These are phyloP conservation scores for Rhagonycha fulva DNA, from an alignment of 2,888 invertebrate species.

Conservation along the genomic window DNA sequence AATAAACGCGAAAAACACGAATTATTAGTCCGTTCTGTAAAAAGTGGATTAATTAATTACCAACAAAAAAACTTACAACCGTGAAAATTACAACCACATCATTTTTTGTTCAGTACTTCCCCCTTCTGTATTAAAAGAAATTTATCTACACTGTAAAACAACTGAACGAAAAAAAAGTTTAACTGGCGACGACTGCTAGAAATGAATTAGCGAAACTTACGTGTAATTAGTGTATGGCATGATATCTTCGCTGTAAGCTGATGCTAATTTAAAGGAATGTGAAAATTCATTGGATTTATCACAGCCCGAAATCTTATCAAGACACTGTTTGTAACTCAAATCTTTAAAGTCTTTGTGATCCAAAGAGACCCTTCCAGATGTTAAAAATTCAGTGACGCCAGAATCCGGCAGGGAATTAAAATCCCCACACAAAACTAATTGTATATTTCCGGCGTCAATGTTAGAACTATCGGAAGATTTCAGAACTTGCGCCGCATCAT, in stretches of 20 bases:
- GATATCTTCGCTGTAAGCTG: conserved; percentile 92
- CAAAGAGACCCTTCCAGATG: conserved; percentile 85
- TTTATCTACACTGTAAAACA: not conserved
- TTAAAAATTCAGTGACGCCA: conserved; percentile 95
- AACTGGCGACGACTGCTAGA: not conserved
- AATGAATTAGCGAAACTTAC: conserved; percentile 61
- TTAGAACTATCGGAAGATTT: conserved; percentile 68
- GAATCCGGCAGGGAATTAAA: conserved; percentile 98
- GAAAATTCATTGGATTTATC: conserved; percentile 88
- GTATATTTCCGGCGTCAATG: conserved; percentile 79
- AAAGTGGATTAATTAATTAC: not conserved
- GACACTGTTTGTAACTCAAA: conserved; percentile 87
- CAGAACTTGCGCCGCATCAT: conserved; percentile 82
- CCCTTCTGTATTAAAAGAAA: not conserved
- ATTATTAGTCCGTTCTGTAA: not conserved
- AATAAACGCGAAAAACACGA: not conserved
- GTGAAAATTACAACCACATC: not conserved
- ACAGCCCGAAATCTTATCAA: conserved; percentile 83
- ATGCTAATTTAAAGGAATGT: conserved; percentile 94
- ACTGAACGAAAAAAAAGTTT: not conserved
- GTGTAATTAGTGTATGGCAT: conserved; percentile 99
- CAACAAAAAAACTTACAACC: not conserved
- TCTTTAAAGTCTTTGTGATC: conserved; percentile 97
- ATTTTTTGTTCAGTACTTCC: not conserved
- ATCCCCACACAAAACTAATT: conserved; percentile 94